phyloP scores from a whole-genome alignment of 2,888 invertebrate genomes.

The Eumerus sabulonum region DNA sequence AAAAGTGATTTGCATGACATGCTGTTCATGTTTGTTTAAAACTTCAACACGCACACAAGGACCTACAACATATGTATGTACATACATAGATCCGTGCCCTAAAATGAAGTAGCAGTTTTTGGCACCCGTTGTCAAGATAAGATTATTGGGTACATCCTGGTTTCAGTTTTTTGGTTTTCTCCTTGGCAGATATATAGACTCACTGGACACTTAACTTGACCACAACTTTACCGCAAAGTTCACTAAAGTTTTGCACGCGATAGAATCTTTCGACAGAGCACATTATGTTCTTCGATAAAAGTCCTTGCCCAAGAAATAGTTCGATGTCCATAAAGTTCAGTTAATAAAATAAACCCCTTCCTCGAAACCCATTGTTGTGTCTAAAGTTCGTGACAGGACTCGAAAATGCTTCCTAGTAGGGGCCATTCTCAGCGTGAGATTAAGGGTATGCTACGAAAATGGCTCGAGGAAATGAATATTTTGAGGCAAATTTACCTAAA shows the following conservation, averaged over 20 bases:
- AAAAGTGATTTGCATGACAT: conserved; percentile 44
- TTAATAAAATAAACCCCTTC: conserved; percentile 32
- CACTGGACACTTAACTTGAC: conserved; percentile 36
- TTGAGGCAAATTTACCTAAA: conserved; percentile 8
- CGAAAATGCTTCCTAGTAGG: neutral
- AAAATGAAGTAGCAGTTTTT: too few relatives aligned
- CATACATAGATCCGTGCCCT: too few relatives aligned
- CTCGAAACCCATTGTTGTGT: conserved; percentile 28
- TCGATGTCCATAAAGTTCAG: conserved; percentile 14
- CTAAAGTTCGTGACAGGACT: conserved; percentile 46
- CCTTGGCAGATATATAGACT: too few relatives aligned
- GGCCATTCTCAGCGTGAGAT: too few relatives aligned
- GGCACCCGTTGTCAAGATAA: conserved; percentile 3
- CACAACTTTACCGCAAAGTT: conserved; percentile 48
- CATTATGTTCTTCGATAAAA: conserved; percentile 39
- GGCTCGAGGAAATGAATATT: neutral
- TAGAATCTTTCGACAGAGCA: conserved; percentile 40
- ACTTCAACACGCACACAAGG: too few relatives aligned
- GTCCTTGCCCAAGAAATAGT: conserved; percentile 27
- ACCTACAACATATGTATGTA: too few relatives aligned
- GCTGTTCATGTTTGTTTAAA: too few relatives aligned
- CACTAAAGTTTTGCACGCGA: conserved; percentile 56
- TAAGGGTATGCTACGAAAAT: too few relatives aligned
- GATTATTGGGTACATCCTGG: conserved; percentile 54
- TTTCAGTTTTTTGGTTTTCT: too few relatives aligned